Conservation (phyloP, 2,113 vertebrate species). For the Gymnobelideus leadbeateri region DNA sequence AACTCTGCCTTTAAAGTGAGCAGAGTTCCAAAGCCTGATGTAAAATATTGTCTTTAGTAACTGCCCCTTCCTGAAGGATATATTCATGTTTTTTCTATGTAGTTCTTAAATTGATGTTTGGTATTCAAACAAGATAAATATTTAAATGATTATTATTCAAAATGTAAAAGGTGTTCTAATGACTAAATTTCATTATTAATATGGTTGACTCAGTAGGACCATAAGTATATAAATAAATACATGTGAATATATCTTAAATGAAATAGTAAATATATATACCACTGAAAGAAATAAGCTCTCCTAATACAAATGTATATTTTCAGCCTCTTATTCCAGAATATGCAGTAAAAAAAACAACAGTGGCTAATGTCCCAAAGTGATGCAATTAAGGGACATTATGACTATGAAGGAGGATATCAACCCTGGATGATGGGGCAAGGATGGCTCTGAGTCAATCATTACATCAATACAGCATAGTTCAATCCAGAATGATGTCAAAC, state of each 20-base stretch:
- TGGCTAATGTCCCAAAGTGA: background rate
- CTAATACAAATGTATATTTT: background rate
- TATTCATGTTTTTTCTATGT: background rate
- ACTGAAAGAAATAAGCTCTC: background rate
- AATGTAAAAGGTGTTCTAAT: background rate
- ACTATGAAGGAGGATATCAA: background rate
- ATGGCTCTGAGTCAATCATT: background rate
- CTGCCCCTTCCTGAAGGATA: background rate
- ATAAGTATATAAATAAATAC: background rate
- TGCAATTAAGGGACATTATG: background rate
- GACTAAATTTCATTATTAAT: background rate
- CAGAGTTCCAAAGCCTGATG: background rate
- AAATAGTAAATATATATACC: background rate
- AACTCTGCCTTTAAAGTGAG: background rate
- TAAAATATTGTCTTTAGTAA: background rate
- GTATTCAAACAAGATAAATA: background rate
- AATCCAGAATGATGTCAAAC: background rate
- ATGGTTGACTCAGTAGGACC: background rate
- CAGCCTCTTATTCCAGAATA: background rate
- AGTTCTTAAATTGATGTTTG: background rate
- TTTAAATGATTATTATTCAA: constrained; percentile 21
- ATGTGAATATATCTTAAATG: background rate
- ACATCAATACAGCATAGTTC: background rate
- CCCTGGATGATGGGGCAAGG: background rate
- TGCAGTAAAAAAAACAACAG: background rate